A percentile compares a stretch with the other conserved stretches of the same genome.
Evolutionary conservation across 64 coral and sea anemone species (phyloP).

Genomic region (Actinia equina): DNA sequence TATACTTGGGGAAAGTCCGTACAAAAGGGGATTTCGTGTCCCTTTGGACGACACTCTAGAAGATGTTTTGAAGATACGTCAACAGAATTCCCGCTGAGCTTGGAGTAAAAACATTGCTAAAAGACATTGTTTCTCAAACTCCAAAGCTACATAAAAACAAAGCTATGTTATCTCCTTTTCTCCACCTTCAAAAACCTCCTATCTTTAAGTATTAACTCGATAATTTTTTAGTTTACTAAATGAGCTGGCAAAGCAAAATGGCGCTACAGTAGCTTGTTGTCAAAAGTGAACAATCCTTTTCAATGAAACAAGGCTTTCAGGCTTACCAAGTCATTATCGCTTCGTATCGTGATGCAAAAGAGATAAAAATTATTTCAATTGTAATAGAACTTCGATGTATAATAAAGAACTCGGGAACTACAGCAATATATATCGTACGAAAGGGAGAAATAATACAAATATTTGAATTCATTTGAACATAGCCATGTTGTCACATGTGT

Average conservation of each 20-base stretch:
- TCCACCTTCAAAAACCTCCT: background rate
- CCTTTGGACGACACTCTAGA: background rate
- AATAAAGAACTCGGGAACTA: background rate
- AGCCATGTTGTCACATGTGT: conserved; percentile 7
- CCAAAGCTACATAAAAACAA: conserved; percentile 17
- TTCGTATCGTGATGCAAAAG: background rate
- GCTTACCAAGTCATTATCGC: background rate
- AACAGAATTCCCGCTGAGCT: conserved; percentile 2
- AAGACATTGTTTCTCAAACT: background rate
- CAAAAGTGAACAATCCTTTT: background rate
- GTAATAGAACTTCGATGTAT: background rate
- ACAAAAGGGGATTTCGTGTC: background rate
- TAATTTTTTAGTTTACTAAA: background rate
- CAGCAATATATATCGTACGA: background rate
- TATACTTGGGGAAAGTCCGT: background rate
- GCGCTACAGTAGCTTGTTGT: background rate
- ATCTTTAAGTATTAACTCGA: background rate
- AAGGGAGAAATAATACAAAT: background rate
- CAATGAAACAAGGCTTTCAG: background rate
- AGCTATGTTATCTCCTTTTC: background rate
- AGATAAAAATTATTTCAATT: conserved; percentile 8
- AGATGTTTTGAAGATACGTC: background rate
- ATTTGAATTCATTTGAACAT: conserved; percentile 10
- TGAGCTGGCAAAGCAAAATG: background rate
- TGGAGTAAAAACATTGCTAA: background rate